Conservation (phyloP, 2,797 vertebrate species). For the Sparidentex hasta region DNA sequence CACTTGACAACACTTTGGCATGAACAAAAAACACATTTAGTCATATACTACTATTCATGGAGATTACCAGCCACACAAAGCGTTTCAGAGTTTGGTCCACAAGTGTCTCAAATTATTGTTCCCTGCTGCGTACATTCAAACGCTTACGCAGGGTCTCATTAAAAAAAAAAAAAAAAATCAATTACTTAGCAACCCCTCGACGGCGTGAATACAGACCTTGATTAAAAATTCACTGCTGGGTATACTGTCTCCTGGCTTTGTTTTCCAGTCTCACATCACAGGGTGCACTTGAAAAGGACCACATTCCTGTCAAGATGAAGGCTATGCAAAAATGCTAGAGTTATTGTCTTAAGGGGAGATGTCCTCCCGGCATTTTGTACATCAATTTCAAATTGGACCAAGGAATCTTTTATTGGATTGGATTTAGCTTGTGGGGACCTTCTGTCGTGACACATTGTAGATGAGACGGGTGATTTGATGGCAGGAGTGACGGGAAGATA, state of each 20-base stretch:
- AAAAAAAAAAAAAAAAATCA: constrained; percentile 87
- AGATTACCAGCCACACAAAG: constrained; percentile 39
- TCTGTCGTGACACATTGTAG: constrained; percentile 23
- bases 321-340: constrained; percentile 37
- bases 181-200: constrained; percentile 81
- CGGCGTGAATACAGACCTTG: constrained; percentile 78
- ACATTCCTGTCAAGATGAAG: constrained; percentile 66
- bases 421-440: constrained; percentile 37
- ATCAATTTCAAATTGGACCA: constrained; percentile 36
- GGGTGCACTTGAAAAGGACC: constrained; percentile 57
- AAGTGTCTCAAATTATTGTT: constrained; percentile 84
- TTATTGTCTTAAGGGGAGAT: constrained; percentile 28
- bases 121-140: constrained; percentile 67
- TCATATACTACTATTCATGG: constrained; percentile 20
- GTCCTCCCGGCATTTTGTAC: constrained; percentile 1
- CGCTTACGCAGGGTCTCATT: constrained; percentile 64
- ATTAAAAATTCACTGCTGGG: constrained; percentile 70
- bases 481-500: background rate
- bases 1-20: constrained; percentile 5
- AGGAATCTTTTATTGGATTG: constrained; percentile 40
- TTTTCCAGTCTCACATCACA: constrained; percentile 65
- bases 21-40: constrained; percentile 34
- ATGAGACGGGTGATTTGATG: constrained; percentile 25
- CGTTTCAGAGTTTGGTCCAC: constrained; percentile 47
- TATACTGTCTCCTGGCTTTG: constrained; percentile 63